phyloP scores from a whole-genome alignment of 2,888 invertebrate species.

The Cataglyphis cursor region DNA sequence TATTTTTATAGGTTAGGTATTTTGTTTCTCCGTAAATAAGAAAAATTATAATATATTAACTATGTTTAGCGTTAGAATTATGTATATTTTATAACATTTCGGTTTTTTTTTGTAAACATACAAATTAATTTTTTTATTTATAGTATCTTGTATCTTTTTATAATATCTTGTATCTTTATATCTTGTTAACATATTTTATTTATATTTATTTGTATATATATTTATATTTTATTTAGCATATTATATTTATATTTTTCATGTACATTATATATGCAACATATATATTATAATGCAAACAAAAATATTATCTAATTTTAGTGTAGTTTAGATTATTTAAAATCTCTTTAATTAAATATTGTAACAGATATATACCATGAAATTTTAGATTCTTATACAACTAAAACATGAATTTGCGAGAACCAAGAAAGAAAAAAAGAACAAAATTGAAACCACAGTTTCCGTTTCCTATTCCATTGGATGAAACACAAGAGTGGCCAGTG shows the following conservation, averaged over 20 bases:
- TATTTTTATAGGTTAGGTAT: constrained; percentile 1
- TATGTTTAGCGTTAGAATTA: not conserved
- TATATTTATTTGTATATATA: no score
- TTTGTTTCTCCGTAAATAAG: no score
- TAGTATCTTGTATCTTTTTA: not conserved
- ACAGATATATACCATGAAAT: not conserved
- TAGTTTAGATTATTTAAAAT: not conserved
- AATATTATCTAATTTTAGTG: not conserved
- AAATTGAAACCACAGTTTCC: constrained; percentile 83
- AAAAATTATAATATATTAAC: not conserved
- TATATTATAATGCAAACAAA: not conserved
- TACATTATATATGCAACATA: not conserved
- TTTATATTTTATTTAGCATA: not conserved
- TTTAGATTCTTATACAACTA: not conserved
- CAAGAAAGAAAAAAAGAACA: constrained; percentile 87
- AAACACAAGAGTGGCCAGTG: constrained; percentile 87
- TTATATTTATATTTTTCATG: not conserved
- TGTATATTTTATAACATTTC: not conserved
- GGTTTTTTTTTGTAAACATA: not conserved
- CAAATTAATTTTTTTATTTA: not conserved
- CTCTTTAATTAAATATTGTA: not conserved
- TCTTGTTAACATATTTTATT: no score
- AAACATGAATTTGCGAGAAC: constrained; percentile 88
- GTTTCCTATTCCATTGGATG: constrained; percentile 86
- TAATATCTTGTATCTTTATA: no score